Evolutionary conservation across 1,140 invertebrate genomes (phyloP).

Genomic region (Drosophila lacertosa): DNA sequence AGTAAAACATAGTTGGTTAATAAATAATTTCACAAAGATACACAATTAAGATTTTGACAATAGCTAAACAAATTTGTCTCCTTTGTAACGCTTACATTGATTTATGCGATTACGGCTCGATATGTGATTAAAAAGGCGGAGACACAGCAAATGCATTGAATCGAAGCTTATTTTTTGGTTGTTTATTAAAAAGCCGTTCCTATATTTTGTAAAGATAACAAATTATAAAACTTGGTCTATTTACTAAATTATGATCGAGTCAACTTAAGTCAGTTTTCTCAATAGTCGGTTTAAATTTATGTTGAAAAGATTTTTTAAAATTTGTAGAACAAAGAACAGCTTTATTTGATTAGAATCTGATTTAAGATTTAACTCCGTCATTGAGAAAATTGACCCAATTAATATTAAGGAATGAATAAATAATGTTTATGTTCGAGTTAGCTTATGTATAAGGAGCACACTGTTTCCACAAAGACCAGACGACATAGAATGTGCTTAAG

Average conservation of each 20-base stretch:
- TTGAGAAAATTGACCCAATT: slow-evolving; percentile 51
- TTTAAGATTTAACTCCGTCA: slow-evolving; percentile 38
- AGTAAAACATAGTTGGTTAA: not conserved
- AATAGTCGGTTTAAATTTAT: slow-evolving; percentile 34
- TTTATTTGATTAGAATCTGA: slow-evolving; percentile 29
- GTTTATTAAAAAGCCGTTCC: slow-evolving; percentile 44
- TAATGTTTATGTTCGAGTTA: slow-evolving; percentile 71
- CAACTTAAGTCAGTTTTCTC: slow-evolving; percentile 37
- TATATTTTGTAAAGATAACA: slow-evolving; percentile 28
- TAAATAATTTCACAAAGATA: not conserved
- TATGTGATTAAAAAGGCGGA: not conserved
- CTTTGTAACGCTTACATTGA: not conserved
- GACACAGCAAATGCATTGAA: slow-evolving; percentile 5
- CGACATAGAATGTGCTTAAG: slow-evolving; percentile 62
- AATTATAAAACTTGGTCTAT: slow-evolving; percentile 31
- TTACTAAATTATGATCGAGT: slow-evolving; percentile 31
- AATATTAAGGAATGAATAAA: slow-evolving; percentile 81
- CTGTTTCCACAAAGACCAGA: slow-evolving; percentile 58
- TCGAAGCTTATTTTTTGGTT: slow-evolving; percentile 39
- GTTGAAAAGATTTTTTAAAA: slow-evolving; percentile 25
- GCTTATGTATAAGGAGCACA: slow-evolving; percentile 72
- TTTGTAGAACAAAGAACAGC: slow-evolving; percentile 26
- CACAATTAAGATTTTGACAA: too few species aligned
- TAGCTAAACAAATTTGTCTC: not conserved
- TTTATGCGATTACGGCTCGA: not conserved